Evolutionary conservation across 2,113 vertebrate species (phyloP).

Genomic region (Calyptommatus sinebrachiatus): DNA sequence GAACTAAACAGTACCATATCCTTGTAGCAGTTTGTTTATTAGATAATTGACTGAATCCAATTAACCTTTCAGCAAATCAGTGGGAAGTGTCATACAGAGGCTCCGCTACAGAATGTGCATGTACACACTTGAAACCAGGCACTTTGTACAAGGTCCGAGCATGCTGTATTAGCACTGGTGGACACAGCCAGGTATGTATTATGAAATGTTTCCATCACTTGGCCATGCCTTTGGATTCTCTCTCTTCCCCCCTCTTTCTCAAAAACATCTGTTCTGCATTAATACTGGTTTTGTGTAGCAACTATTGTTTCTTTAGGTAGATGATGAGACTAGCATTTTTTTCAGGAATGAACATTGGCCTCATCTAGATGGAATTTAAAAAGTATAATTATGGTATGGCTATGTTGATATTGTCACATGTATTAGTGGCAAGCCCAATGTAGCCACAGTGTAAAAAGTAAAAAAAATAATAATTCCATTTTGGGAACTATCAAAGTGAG

Average conservation of each 20-base stretch:
- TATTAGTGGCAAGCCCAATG: too few relatives aligned
- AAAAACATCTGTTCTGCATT: not conserved
- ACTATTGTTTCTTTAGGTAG: too few relatives aligned
- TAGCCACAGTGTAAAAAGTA: too few relatives aligned
- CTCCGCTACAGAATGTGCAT: constrained; percentile 83
- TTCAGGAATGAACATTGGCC: not conserved
- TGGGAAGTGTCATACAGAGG: constrained; percentile 94
- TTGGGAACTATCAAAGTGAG: too few relatives aligned
- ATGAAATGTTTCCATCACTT: not conserved
- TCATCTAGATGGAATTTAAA: too few relatives aligned
- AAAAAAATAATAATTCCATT: too few relatives aligned
- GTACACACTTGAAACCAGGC: constrained; percentile 87
- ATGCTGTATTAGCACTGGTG: constrained; percentile 93
- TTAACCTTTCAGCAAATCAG: constrained; percentile 76
- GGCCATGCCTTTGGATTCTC: not conserved
- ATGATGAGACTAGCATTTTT: not conserved
- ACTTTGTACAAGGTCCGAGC: constrained; percentile 90
- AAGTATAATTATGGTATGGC: too few relatives aligned
- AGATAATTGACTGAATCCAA: not conserved
- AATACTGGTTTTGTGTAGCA: not conserved
- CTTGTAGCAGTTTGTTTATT: not conserved
- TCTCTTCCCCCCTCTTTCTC: too few relatives aligned
- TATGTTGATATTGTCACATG: too few relatives aligned
- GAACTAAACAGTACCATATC: not conserved
- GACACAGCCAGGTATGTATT: constrained; percentile 87